These are phyloP conservation scores for Phalera bucephala DNA, from an alignment of 2,888 invertebrate genomes.

Conservation along the genomic window DNA sequence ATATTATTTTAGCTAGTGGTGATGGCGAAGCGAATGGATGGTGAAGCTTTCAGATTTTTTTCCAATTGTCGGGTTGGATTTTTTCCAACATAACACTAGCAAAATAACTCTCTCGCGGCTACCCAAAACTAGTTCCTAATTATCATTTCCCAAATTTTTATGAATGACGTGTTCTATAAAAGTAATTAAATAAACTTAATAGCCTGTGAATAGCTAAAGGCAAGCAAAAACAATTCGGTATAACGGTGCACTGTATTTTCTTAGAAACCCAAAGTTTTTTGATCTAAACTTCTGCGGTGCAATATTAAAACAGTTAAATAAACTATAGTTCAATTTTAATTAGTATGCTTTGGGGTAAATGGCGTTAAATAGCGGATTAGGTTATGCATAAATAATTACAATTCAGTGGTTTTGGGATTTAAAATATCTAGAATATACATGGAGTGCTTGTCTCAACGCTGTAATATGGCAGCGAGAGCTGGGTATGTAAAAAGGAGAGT, in stretches of 20 bases:
- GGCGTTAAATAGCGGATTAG: background rate
- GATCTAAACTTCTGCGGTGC: constrained; percentile 4
- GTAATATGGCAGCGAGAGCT: too few relatives aligned
- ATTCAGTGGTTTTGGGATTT: too few relatives aligned
- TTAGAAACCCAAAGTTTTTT: constrained; percentile 17
- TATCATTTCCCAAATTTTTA: constrained; percentile 11
- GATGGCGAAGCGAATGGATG: too few relatives aligned
- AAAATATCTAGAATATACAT: too few relatives aligned
- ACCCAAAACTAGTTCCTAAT: constrained; percentile 4
- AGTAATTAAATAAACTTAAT: constrained; percentile 15
- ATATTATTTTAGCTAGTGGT: too few relatives aligned
- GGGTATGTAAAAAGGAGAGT: too few relatives aligned
- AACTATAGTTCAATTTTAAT: constrained; percentile 20
- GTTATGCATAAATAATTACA: too few relatives aligned
- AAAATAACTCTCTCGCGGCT: background rate
- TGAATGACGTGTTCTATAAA: constrained; percentile 4
- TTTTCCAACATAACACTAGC: too few relatives aligned
- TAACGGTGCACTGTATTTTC: constrained; percentile 6
- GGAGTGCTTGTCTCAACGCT: too few relatives aligned
- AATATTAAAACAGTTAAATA: constrained; percentile 21
- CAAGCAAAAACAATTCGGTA: constrained; percentile 12
- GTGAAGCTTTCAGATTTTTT: too few relatives aligned
- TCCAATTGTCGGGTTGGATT: too few relatives aligned
- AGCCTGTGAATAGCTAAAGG: constrained; percentile 10
- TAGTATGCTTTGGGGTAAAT: constrained; percentile 12